Percentiles rank a stretch among this genome's conserved stretches.
Evolutionary conservation across 1,140 invertebrate genomes (phyloP).

Genomic region (Helicorthomorpha holstii): DNA sequence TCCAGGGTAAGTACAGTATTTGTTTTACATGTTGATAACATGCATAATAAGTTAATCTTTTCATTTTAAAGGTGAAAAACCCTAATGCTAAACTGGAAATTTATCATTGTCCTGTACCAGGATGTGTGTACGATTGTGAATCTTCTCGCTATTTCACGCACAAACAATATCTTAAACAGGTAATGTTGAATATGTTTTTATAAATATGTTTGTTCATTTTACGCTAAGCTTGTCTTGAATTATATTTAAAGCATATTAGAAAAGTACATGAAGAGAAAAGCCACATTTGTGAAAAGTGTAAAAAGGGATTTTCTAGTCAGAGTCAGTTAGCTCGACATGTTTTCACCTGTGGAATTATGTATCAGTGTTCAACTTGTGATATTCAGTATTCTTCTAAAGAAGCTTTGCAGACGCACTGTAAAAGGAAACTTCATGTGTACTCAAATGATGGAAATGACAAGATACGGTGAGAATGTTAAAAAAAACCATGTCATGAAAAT

Average conservation of each 20-base stretch:
- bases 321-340: slow-evolving; percentile 9
- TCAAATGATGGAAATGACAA: background rate
- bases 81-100: no score
- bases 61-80: no score
- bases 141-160: slow-evolving; percentile 8
- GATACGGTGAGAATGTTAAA: background rate
- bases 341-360: slow-evolving; percentile 10
- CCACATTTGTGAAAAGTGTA: slow-evolving; percentile 10
- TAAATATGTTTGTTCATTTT: background rate
- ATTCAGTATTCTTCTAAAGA: slow-evolving; percentile 10
- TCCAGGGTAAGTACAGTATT: no score
- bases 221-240: background rate
- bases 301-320: slow-evolving; percentile 9
- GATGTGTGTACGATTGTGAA: slow-evolving; percentile 8
- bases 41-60: no score
- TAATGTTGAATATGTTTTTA: background rate
- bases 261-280: slow-evolving; percentile 14
- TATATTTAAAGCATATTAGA: slow-evolving; percentile 8
- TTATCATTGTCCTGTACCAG: slow-evolving; percentile 9
- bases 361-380: slow-evolving; percentile 12
- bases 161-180: slow-evolving; percentile 10
- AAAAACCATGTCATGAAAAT: background rate
- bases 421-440: slow-evolving; percentile 9
- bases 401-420: slow-evolving; percentile 12
- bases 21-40: no score